Evolutionary conservation across 2,888 invertebrate genomes (phyloP), one percentile per base, ranked within the genome.

Genomic region (Heliconius ismenius): DNA sequence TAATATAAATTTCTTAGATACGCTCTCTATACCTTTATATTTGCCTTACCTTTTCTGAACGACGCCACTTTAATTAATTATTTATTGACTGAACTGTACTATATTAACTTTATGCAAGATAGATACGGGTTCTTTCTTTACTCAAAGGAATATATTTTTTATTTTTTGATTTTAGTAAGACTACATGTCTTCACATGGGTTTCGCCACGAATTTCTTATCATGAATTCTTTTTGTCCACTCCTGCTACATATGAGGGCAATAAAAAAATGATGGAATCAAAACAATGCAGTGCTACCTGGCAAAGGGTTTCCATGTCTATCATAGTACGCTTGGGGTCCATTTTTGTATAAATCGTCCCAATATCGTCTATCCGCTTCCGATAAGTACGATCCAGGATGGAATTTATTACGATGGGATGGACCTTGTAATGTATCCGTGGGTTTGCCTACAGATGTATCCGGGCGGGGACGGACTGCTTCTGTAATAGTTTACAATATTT

Each of bases 291-390:
- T 70, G 62, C 77, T 78, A 94, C 94, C 94, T 86, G 94, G 94
- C 67, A 94, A 83, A 10, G 94, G 94, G 83, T 94, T 93, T 36
- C 93, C 93, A 70, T 90, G 86, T 83, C 89, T 91, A 83, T 94
- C 94, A 64, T 94, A 94, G 80, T 92, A 94, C 0, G 93, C 93
- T 79, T 88, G 87, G 21, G 94, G 94, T 79, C 94, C 94, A 81
- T 93, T 88, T 15, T 87, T 88, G 83, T 94, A 93, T 21, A 94
- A 69, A 18, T 92, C 87, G 62, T 94, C 92, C 94, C 94, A 94
- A 80, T 94, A 94, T 72, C 86, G 88, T 21, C 89, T 84, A 78
- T 94, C 93, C 0, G 88, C 88, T 73, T 91, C 90, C 0, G 93
- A 88, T 4, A 91, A 82, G 68, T 93, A 92, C 0, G 92, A 90